Base-by-base conservation (phyloP, 2,888 invertebrate species). In the Myopa testacea region DNA sequence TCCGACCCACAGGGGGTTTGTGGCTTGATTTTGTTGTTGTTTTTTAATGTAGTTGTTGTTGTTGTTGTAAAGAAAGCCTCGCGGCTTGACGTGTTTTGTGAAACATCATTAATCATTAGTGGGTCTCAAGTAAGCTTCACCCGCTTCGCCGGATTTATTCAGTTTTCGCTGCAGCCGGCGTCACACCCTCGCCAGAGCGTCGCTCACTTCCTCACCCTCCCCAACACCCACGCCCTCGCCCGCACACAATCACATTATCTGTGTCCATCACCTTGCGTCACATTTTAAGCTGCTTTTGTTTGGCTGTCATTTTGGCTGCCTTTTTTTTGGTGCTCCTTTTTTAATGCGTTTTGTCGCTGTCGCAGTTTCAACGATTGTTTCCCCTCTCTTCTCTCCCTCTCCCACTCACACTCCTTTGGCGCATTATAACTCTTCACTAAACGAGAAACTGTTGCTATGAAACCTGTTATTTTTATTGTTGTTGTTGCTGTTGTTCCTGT, bases 221-320 rank as follows among this genome's bases (percentile, higher is more conserved):
- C 4, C 67, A 38, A 40, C 40, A 4, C 16, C 60, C 52, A 3
- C n/a, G 26, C 45, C 60, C 52, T 8, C n/a, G 26, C 45, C 38
- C 52, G 5, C 63, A 10, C 50, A 14, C 45, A 4, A 26, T 8
- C 4, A 14, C 14, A 16, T 58, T 58, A 38, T 65, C 58, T 72
- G 72, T 55, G 77, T 70, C 74, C 76, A 60, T 71, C 77, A 77
- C 70, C 73, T 80, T 78, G 72, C 79, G 80, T 77, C 75, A 77
- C 76, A 58, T 65, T 73, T 75, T 82, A 84, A 84, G 84, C 83
- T 76, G 82, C 84, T 83, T 84, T 78, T 72, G 62, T 78, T 6
- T 65, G 63, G 73, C 73, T 73, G 65, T 73, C 75, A 40, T 19
- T 73, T 26, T 60, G 63, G 19, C 38, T 37, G 37, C 52, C 55